phyloP scores from a whole-genome alignment of 1,140 invertebrate genomes.

The Philopotamus ludificatus region DNA sequence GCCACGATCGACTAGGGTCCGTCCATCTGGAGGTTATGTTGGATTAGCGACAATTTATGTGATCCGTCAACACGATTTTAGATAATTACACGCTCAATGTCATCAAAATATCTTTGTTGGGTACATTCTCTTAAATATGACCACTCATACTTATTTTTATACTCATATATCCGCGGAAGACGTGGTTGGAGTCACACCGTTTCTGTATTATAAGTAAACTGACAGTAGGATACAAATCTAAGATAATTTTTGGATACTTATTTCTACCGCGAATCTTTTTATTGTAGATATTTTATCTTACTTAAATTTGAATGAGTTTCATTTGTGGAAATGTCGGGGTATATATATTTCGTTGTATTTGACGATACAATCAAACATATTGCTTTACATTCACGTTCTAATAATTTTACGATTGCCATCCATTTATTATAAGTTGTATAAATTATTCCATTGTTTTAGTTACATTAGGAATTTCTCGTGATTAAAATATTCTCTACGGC shows the following conservation, averaged over 20 bases:
- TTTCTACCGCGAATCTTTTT: not conserved
- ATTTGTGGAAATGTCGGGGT: slow-evolving; percentile 3
- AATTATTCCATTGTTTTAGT: slow-evolving; percentile 50
- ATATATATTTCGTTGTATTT: slow-evolving; percentile 1
- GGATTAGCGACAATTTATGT: slow-evolving; percentile 63
- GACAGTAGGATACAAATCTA: not conserved
- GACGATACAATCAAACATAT: not conserved
- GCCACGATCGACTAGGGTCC: slow-evolving; percentile 75
- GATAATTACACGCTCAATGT: slow-evolving; percentile 20
- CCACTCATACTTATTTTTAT: not conserved
- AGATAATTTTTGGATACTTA: slow-evolving; percentile 24
- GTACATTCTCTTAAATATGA: slow-evolving; percentile 1
- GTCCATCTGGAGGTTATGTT: slow-evolving; percentile 89
- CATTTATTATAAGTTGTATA: slow-evolving; percentile 44
- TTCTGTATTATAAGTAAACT: not conserved
- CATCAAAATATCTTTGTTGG: slow-evolving; percentile 8
- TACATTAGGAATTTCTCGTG: slow-evolving; percentile 48
- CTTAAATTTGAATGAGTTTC: slow-evolving; percentile 2
- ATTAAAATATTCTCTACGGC: not conserved
- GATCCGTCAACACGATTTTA: slow-evolving; percentile 1
- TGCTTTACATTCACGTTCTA: slow-evolving; percentile 2
- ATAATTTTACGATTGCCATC: slow-evolving; percentile 38
- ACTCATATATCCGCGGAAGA: too few species aligned
- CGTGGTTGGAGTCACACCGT: not conserved
- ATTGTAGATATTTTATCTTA: slow-evolving; percentile 7